Conservation (phyloP, 2,888 invertebrate species). For the Mantis religiosa region DNA sequence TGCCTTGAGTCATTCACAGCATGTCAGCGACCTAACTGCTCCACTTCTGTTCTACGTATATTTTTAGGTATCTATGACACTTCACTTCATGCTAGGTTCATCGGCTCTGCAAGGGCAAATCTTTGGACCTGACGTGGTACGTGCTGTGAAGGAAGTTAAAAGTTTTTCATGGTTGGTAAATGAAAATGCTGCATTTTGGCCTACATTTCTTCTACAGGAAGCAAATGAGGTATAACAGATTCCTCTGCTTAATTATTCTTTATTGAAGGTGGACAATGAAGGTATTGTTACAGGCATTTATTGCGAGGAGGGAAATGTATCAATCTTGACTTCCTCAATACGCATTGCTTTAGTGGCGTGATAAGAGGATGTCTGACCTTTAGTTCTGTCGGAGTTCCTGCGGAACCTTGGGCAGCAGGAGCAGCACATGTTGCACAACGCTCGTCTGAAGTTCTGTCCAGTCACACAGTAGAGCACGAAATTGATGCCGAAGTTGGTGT, state of each 20-base stretch:
- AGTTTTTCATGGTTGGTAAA: no score
- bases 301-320: background rate
- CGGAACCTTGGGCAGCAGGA: constrained; percentile 35
- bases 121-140: no score
- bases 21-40: no score
- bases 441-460: constrained; percentile 73
- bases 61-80: no score
- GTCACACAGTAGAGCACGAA: constrained; percentile 77
- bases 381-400: constrained; percentile 14
- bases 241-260: background rate
- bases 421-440: constrained; percentile 44
- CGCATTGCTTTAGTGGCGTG: background rate
- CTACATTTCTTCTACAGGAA: background rate
- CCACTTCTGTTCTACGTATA: no score
- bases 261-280: background rate
- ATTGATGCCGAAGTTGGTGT: constrained; percentile 80
- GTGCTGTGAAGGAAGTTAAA: no score
- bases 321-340: background rate
- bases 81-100: no score
- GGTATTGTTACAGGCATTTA: background rate
- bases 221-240: background rate
- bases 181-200: no score
- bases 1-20: no score
- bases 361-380: background rate
- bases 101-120: no score